Evolutionary conservation across 2,797 vertebrate genomes (phyloP).

Genomic region (Scleropages formosus): DNA sequence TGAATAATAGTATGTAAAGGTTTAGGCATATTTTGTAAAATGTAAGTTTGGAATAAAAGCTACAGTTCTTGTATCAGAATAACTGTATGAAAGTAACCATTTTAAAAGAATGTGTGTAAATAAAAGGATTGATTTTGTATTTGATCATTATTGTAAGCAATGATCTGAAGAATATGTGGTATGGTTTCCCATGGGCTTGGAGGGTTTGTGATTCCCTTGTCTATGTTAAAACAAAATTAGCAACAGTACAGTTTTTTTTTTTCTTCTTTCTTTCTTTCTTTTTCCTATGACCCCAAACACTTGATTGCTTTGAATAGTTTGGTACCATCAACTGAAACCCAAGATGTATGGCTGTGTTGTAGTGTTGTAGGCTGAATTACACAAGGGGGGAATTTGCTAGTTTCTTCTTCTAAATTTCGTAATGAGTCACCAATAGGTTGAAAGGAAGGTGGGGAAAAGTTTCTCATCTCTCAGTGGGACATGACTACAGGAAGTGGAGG

Average conservation of each 20-base stretch:
- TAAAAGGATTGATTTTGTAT: constrained; percentile 9
- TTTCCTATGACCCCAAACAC: background rate
- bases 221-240: no score
- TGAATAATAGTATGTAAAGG: constrained; percentile 9
- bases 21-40: background rate
- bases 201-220: no score
- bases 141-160: background rate
- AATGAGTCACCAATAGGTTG: background rate
- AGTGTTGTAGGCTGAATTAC: background rate
- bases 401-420: background rate
- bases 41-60: constrained; percentile 10
- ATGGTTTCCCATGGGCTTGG: no score
- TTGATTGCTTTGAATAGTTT: no score
- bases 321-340: no score
- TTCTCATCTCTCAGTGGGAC: background rate
- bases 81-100: constrained; percentile 6
- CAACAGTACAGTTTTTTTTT: background rate
- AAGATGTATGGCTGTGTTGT: no score
- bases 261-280: background rate
- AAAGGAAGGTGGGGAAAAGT: background rate
- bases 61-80: background rate
- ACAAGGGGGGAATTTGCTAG: background rate
- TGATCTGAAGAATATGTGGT: background rate
- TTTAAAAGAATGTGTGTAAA: constrained; percentile 19
- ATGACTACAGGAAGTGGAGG: background rate